Base-by-base conservation (phyloP, 2,113 vertebrate genomes). In the Lasiurus cinereus region DNA sequence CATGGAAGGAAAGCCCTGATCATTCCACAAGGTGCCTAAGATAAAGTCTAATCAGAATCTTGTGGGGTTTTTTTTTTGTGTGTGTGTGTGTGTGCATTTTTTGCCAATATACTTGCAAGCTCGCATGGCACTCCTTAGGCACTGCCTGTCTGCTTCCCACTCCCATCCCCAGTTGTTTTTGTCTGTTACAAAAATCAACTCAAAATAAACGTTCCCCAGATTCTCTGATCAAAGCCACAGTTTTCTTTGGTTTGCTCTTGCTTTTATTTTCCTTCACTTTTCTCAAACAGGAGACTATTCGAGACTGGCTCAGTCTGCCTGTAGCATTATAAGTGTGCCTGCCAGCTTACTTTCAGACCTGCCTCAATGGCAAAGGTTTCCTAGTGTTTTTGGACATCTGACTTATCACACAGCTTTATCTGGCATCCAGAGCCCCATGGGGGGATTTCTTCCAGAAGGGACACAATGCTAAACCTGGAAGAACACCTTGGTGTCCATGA, bases 221-320 rank as follows among this genome's bases (percentile, higher is more conserved):
- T 50, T 73, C 33, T 88, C 33, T 93, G 31, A 50, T 70, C 33
- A 89, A 22, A 89, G 70, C 31, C 36, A 56, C 4, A 39, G 39
- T 64, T 90, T 54, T 33, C 5, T 96, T 91, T 59, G 43, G 12
- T 88, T 83, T 77, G 67, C 39, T 18, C 64, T 83, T 90, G 50
- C 72, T 88, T 96, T 92, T 84, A 10, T 77, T 83, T 90, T 54
- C 66, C 89, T 64, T 93, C 21, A 67, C 24, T 39, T 94, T 85
- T 96, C 72, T 96, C 72, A 76, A 83, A 56, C 3, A 70, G 5
- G 19, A 76, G 36, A 87, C 70, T 18, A 74, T 46, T n/a, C 8
- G 36, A 72, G 59, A 80, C n/a, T 29, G 22, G 93, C 33, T 46
- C 59, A 85, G 0, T 72, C 43, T 93, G 21, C 36, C 90, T 74